These are phyloP conservation scores for Machaerirhynchus nigripectus DNA, from an alignment of 2,113 vertebrate genomes.

Conservation along the genomic window DNA sequence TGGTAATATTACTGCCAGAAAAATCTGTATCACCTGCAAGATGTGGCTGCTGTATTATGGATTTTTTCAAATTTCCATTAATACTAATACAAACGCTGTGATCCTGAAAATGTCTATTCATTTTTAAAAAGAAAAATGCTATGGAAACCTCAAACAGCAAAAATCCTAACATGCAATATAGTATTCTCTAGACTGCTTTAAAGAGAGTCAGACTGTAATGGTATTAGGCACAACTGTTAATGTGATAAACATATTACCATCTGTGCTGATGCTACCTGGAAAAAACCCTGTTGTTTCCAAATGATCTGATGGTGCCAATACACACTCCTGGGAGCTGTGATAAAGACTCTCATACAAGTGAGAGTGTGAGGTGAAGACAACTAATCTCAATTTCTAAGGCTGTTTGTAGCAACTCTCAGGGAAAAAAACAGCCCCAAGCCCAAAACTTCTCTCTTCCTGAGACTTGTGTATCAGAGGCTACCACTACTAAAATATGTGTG, in stretches of 20 bases:
- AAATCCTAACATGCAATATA: background rate
- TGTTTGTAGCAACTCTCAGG: background rate
- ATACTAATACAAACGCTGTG: background rate
- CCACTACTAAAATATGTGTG: background rate
- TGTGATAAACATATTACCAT: constrained; percentile 45
- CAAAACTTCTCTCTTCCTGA: background rate
- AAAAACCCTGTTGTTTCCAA: constrained; percentile 57
- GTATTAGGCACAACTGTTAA: constrained; percentile 62
- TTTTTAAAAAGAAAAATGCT: background rate
- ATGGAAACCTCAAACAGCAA: background rate
- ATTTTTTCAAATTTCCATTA: background rate
- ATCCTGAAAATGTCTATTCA: background rate
- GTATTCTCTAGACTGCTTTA: constrained; percentile 39
- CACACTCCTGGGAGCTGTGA: constrained; percentile 25
- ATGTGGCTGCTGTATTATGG: background rate
- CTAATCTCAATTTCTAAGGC: constrained; percentile 22
- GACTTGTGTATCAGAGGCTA: background rate
- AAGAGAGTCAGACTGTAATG: constrained; percentile 44
- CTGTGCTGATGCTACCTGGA: constrained; percentile 67
- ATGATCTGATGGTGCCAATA: constrained; percentile 28
- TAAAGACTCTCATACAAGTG: background rate
- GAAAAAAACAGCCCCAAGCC: background rate
- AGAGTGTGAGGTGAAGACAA: constrained; percentile 11
- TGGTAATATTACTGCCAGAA: background rate
- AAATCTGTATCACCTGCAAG: background rate